phyloP scores from a whole-genome alignment of 2,113 vertebrate genomes.

The Pseudorhombus dupliciocellatus region DNA sequence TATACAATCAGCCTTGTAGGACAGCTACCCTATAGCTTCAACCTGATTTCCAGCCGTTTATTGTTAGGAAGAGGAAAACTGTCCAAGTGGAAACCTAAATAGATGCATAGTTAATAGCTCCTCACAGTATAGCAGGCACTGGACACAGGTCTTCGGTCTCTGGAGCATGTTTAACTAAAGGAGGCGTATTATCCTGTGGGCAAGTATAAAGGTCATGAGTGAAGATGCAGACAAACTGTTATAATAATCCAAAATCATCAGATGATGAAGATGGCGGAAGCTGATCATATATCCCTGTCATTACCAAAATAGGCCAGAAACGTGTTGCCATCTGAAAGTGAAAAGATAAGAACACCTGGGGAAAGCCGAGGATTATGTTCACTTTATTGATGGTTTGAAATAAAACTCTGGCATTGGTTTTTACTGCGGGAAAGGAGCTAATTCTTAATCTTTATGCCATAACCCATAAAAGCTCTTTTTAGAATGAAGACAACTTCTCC shows the following conservation, averaged over 20 bases:
- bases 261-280: neutral
- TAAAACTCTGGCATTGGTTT: slow-evolving; percentile 19
- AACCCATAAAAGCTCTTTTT: slow-evolving; percentile 4
- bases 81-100: neutral
- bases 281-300: neutral
- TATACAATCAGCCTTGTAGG: neutral
- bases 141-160: neutral
- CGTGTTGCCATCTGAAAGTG: slow-evolving; percentile 2
- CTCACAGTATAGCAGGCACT: slow-evolving; percentile 8
- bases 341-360: neutral
- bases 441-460: slow-evolving; percentile 21
- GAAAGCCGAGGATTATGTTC: neutral
- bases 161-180: slow-evolving; percentile 1
- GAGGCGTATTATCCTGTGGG: slow-evolving; percentile 1
- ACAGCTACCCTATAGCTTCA: neutral
- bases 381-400: slow-evolving; percentile 17
- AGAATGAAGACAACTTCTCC: slow-evolving; percentile 5
- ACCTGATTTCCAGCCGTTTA: neutral
- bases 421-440: slow-evolving; percentile 15
- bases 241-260: slow-evolving; percentile 14
- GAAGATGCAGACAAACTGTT: slow-evolving; percentile 9
- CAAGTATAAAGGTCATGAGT: slow-evolving; percentile 7
- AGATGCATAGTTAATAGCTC: neutral
- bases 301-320: neutral
- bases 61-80: neutral